Conservation (phyloP, 2,888 invertebrate genomes). For the Anticlea derivata region DNA sequence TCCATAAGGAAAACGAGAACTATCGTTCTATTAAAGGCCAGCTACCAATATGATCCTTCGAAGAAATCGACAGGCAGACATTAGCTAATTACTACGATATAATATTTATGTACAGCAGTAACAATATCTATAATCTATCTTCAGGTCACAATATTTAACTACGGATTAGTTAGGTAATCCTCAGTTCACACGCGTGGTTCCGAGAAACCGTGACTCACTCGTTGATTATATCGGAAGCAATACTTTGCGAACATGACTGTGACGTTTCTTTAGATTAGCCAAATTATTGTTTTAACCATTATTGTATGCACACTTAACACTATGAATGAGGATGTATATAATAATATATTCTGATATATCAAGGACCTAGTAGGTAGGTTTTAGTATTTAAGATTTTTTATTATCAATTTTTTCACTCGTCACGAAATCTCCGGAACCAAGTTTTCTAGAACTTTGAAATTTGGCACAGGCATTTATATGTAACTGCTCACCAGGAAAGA, state of each 20-base stretch:
- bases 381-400: neutral
- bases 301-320: too few species aligned
- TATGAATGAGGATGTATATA: too few species aligned
- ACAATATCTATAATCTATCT: constrained; percentile 14
- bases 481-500: too few species aligned
- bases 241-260: constrained; percentile 41
- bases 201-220: constrained; percentile 61
- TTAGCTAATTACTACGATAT: neutral
- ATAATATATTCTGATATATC: too few species aligned
- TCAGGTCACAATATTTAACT: constrained; percentile 27
- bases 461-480: too few species aligned
- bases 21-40: constrained; percentile 6
- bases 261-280: constrained; percentile 23
- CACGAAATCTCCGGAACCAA: too few species aligned
- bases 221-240: constrained; percentile 52
- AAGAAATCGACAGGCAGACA: neutral
- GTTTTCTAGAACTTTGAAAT: too few species aligned
- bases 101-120: neutral
- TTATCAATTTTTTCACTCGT: too few species aligned
- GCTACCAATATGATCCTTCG: neutral
- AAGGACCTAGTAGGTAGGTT: too few species aligned
- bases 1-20: constrained; percentile 34
- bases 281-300: constrained; percentile 9
- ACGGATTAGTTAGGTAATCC: constrained; percentile 51
- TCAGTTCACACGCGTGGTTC: constrained; percentile 46